A percentile compares a stretch with the other conserved stretches of the same genome.
These are phyloP conservation scores for Leptocoma aspasia DNA, from an alignment of 2,113 vertebrate species.

Conservation along the genomic window DNA sequence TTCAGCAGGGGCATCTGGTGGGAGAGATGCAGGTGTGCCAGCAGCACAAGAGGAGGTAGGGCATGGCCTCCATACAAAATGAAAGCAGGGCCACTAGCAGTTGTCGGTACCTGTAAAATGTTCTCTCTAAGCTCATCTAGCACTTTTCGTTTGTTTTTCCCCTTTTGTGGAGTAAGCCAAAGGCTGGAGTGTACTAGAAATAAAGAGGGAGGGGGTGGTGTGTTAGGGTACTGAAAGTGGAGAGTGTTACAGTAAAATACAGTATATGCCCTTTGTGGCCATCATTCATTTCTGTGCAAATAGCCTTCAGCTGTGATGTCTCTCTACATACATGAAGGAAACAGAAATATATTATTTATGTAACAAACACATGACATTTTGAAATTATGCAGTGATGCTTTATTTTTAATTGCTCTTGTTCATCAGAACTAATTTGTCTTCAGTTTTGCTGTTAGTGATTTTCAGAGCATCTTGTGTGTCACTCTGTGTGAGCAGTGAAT, in stretches of 20 bases:
- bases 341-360: neutral
- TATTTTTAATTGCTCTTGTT: neutral
- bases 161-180: neutral
- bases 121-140: neutral
- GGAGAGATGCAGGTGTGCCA: neutral
- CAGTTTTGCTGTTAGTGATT: neutral
- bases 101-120: neutral
- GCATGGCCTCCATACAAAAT: neutral
- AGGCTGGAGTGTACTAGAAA: neutral
- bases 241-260: fast-evolving
- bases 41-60: neutral
- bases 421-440: slow-evolving; percentile 2
- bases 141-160: neutral
- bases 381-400: neutral
- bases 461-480: neutral
- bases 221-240: neutral
- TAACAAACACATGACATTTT: neutral
- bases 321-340: neutral
- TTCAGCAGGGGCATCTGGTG: fast-evolving
- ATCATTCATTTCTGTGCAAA: neutral
- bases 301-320: neutral
- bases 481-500: neutral
- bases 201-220: neutral
- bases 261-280: neutral
- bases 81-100: neutral